phyloP scores from a whole-genome alignment of 92 coral and sea anemone genomes.

The Chrysogorgia sp. region DNA sequence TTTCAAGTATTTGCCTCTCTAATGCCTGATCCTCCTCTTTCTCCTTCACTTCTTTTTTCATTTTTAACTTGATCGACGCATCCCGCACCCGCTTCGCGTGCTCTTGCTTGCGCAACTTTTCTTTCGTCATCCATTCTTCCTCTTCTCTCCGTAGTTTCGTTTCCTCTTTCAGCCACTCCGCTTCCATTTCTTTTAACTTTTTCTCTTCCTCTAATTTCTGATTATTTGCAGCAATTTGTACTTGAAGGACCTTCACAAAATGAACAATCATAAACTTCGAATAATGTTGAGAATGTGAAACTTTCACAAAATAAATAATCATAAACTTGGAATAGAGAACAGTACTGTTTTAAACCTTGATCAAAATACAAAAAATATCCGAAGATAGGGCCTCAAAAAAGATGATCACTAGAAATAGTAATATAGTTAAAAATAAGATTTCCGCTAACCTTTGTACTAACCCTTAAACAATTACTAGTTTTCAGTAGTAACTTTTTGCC shows the following conservation, averaged over 20 bases:
- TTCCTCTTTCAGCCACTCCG: slow-evolving; percentile 95
- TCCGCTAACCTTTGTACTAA: too few relatives aligned
- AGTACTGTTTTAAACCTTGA: not conserved
- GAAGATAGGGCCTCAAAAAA: too few relatives aligned
- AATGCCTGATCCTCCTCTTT: slow-evolving; percentile 90
- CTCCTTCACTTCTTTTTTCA: slow-evolving; percentile 89
- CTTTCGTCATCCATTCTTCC: slow-evolving; percentile 83
- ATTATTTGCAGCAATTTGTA: slow-evolving; percentile 78
- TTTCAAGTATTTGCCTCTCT: slow-evolving; percentile 90
- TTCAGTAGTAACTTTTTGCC: too few relatives aligned
- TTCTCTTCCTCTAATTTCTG: slow-evolving; percentile 81
- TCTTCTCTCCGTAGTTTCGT: slow-evolving; percentile 78
- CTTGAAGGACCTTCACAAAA: slow-evolving; percentile 68
- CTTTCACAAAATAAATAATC: not conserved
- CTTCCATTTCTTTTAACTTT: slow-evolving; percentile 86
- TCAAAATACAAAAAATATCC: too few relatives aligned
- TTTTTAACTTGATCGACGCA: slow-evolving; percentile 83
- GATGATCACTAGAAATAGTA: too few relatives aligned
- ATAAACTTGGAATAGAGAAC: not conserved
- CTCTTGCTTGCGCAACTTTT: slow-evolving; percentile 77
- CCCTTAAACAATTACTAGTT: too few relatives aligned
- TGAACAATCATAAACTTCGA: not conserved
- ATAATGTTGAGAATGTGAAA: not conserved
- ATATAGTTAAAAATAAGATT: too few relatives aligned
- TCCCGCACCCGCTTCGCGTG: slow-evolving; percentile 88